Percentiles rank a stretch among this genome's conserved stretches.
These are phyloP conservation scores for Trachelus tabidus DNA, from an alignment of 2,888 invertebrate genomes.

Conservation along the genomic window DNA sequence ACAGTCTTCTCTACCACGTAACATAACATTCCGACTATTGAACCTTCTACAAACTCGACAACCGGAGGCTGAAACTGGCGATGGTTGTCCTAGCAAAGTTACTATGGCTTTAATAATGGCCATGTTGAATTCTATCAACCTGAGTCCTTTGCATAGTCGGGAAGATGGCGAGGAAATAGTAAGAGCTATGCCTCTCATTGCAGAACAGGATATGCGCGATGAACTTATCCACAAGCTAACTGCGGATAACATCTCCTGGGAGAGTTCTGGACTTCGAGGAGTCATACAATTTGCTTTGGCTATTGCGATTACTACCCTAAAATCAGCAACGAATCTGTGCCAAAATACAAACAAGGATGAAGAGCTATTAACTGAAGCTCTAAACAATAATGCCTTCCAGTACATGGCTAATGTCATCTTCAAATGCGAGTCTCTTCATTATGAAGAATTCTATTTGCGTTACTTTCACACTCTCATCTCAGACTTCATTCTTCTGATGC, in stretches of 20 bases:
- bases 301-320: constrained; percentile 74
- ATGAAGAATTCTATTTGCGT: constrained; percentile 84
- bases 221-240: constrained; percentile 74
- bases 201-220: constrained; percentile 55
- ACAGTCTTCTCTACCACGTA: constrained; percentile 79
- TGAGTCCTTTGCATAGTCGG: constrained; percentile 78
- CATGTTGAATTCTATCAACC: constrained; percentile 83
- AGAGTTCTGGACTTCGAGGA: constrained; percentile 70
- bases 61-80: constrained; percentile 69
- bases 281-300: constrained; percentile 78
- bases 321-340: constrained; percentile 71
- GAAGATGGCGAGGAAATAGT: constrained; percentile 77
- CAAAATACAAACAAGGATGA: constrained; percentile 82
- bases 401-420: constrained; percentile 81
- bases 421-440: constrained; percentile 75
- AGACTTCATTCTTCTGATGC: constrained; percentile 94
- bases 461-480: constrained; percentile 87
- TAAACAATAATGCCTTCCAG: constrained; percentile 82
- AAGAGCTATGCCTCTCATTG: constrained; percentile 56
- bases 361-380: constrained; percentile 80
- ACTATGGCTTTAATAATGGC: constrained; percentile 85
- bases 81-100: constrained; percentile 81
- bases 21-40: constrained; percentile 74
- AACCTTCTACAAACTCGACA: constrained; percentile 50
- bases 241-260: constrained; percentile 67